Evolutionary conservation across 2,888 invertebrate species (phyloP).

Genomic region (Hypolimnas misippus): DNA sequence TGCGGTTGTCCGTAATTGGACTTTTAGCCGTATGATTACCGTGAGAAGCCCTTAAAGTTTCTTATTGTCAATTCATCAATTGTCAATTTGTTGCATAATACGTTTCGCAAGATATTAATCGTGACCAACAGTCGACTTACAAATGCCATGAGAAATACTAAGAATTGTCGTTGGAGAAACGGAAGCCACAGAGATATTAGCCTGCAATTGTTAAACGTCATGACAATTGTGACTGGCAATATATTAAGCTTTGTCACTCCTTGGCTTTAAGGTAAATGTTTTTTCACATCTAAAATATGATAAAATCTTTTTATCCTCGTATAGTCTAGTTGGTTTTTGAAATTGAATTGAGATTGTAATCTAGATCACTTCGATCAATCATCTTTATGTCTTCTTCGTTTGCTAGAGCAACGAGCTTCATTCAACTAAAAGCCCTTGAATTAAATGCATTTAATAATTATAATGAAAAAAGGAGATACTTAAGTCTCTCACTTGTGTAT

Average conservation of each 20-base stretch:
- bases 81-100: background rate
- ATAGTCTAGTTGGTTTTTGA: background rate
- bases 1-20: too few relatives aligned
- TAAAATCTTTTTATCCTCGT: too few relatives aligned
- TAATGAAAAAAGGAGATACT: too few relatives aligned
- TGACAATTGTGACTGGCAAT: background rate
- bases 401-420: background rate
- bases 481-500: too few relatives aligned
- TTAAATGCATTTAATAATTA: too few relatives aligned
- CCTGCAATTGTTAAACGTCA: background rate
- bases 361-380: background rate
- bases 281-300: background rate
- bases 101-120: background rate
- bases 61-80: background rate
- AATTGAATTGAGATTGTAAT: conserved; percentile 5
- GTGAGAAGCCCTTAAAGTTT: too few relatives aligned
- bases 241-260: background rate
- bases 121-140: background rate
- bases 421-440: too few relatives aligned
- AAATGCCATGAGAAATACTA: conserved; percentile 5
- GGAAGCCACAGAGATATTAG: background rate
- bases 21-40: too few relatives aligned
- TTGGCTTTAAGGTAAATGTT: background rate
- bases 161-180: background rate
- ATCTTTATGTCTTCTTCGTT: background rate